phyloP scores from a whole-genome alignment of 2,797 vertebrate species.

The Enteromius fasciolatus region DNA sequence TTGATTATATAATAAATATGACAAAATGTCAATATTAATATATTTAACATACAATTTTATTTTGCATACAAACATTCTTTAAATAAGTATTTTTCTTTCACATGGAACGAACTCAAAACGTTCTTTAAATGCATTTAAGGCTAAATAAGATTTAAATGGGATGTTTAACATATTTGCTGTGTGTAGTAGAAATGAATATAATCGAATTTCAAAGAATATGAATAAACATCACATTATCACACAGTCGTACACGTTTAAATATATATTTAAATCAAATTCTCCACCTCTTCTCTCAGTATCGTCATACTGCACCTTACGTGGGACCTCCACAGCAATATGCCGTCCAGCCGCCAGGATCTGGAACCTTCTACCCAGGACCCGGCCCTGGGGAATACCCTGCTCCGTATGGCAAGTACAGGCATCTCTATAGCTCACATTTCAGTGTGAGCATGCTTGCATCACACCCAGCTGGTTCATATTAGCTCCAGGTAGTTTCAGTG shows the following conservation, averaged over 20 bases:
- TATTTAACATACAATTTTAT: background rate
- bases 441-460: background rate
- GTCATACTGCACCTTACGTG: constrained; percentile 92
- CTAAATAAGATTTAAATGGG: background rate
- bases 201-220: background rate
- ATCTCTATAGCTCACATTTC: constrained; percentile 1
- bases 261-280: background rate
- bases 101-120: background rate
- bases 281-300: constrained; percentile 80
- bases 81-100: background rate
- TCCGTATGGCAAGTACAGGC: constrained; percentile 86
- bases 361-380: constrained; percentile 93
- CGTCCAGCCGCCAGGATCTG: constrained; percentile 89
- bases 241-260: background rate
- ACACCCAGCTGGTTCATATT: constrained; percentile 45
- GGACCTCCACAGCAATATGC: constrained; percentile 95
- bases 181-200: background rate
- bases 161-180: background rate
- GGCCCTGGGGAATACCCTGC: constrained; percentile 92
- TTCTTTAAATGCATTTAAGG: background rate
- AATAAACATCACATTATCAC: background rate
- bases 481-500: constrained; percentile 42
- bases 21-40: background rate
- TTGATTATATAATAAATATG: background rate
- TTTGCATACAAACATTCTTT: background rate